Evolutionary conservation across 2,113 vertebrate genomes (phyloP), one percentile per base, ranked within the genome.

Genomic region (Tetrax tetrax): DNA sequence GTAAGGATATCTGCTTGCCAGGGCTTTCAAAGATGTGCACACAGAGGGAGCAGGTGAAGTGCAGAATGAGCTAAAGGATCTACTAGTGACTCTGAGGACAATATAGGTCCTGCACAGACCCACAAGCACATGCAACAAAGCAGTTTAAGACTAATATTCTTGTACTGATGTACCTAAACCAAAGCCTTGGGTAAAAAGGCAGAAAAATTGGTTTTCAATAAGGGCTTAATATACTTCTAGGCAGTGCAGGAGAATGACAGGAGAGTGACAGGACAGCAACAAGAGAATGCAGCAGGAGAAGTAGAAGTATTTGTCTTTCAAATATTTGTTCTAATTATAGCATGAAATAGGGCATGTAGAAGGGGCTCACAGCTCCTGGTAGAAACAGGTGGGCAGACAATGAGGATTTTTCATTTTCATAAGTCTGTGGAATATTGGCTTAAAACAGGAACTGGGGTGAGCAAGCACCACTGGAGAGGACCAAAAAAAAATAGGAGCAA

Each of bases 321-420:
- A 89, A 85, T 85, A 90, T 97, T 95, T 96, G 33, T 75, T 75
- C 86, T 93, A 96, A 97, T 93, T 95, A 95, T 95, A 95, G 37
- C 41, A 56, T 65, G 18, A 85, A 93, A 89, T 41, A 66, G 51
- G 74, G 87, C 87, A 53, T 79, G 88, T 95, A 45, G 93, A 93
- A 93, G 70, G 74, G 4, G 4, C 94, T 83, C 28, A 9, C 51
- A 85, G 56, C 41, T 94, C 51, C 53, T 89, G 35, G 82, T 59
- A 90, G 89, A 95, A 96, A 70, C 43, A 91, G 79, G 85, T 90
- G 79, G 84, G 80, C 48, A 93, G 69, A 87, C 29, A 76, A 88
- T 23, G 53, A 92, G 10, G 31, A 31, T 81, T 91, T 91, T 93
- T 85, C 56, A 25, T 75, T 96, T 89, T 90, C 5, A 0, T 77